phyloP scores from a whole-genome alignment of 2,888 invertebrate species.

The Ganaspis brasiliensis region DNA sequence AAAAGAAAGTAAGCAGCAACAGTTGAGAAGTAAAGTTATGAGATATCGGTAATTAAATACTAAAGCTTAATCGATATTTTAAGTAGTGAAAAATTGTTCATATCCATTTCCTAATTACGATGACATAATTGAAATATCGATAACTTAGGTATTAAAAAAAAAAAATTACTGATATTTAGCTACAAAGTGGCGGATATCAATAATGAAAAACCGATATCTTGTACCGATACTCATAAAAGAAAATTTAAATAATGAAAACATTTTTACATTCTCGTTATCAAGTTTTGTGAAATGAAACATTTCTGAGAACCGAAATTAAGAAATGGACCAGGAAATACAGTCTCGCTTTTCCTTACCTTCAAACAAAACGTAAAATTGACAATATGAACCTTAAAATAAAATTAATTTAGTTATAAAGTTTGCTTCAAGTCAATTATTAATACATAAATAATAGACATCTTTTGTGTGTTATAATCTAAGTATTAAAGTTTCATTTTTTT shows the following conservation, averaged over 20 bases:
- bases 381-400: not conserved
- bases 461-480: not conserved
- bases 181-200: too few species aligned
- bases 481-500: not conserved
- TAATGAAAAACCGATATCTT: too few species aligned
- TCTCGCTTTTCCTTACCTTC: not conserved
- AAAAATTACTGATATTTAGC: not conserved
- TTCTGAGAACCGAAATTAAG: slow-evolving; percentile 2
- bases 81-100: too few species aligned
- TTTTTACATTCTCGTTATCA: too few species aligned
- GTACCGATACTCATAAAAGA: too few species aligned
- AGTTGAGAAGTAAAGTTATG: not conserved
- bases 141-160: too few species aligned
- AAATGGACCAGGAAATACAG: slow-evolving; percentile 15
- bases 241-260: too few species aligned
- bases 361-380: slow-evolving; percentile 18
- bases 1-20: slow-evolving; percentile 15
- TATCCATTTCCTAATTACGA: too few species aligned
- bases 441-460: not conserved
- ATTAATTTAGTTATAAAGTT: not conserved
- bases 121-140: not conserved
- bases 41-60: too few species aligned
- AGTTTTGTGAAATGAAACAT: not conserved
- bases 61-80: too few species aligned
- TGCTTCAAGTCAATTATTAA: slow-evolving; percentile 11